These are phyloP conservation scores for Nymphalis urticae DNA, from an alignment of 2,888 invertebrate genomes.

Conservation along the genomic window DNA sequence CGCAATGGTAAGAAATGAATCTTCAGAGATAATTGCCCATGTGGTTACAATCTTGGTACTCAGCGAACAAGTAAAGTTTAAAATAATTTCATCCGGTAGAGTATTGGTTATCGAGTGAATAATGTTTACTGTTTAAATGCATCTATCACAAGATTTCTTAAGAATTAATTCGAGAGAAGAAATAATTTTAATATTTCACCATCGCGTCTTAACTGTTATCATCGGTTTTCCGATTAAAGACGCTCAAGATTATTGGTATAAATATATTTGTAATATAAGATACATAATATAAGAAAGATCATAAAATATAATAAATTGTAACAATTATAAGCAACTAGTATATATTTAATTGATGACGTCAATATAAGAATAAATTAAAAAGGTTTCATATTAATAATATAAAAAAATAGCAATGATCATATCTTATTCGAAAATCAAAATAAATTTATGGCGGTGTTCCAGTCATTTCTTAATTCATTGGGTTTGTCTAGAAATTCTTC, in stretches of 20 bases:
- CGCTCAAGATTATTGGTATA: background rate
- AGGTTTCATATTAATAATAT: background rate
- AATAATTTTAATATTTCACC: too few relatives aligned
- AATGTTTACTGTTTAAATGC: too few relatives aligned
- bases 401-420: background rate
- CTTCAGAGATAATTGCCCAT: slow-evolving; percentile 39
- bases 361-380: too few relatives aligned
- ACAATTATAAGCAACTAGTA: background rate
- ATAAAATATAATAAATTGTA: background rate
- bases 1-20: slow-evolving; percentile 43
- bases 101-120: slow-evolving; percentile 5
- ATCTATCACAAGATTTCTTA: too few relatives aligned
- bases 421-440: background rate
- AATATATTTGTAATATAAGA: background rate
- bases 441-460: slow-evolving; percentile 2
- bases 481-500: slow-evolving; percentile 30
- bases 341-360: background rate
- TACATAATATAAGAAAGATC: background rate
- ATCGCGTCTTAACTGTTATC: background rate
- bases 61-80: slow-evolving; percentile 19
- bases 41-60: slow-evolving; percentile 22
- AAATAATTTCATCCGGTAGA: slow-evolving; percentile 6
- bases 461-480: slow-evolving; percentile 17
- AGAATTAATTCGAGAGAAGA: too few relatives aligned
- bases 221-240: slow-evolving; percentile 5